phyloP scores from a whole-genome alignment of 2,888 invertebrate genomes.

The Meganola albula region DNA sequence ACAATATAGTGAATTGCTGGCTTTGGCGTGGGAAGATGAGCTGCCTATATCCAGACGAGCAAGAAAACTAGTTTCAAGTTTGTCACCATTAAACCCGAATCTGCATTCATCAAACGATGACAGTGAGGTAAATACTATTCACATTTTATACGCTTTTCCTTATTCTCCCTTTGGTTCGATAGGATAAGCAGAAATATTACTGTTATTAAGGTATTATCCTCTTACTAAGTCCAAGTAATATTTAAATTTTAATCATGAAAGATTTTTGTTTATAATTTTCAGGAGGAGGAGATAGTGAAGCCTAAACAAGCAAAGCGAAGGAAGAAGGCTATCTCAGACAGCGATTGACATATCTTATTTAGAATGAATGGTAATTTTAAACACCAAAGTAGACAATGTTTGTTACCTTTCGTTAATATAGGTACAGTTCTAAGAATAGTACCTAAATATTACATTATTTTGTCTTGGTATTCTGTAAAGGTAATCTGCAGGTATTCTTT shows the following conservation, averaged over 20 bases:
- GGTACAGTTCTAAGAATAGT: too few species aligned
- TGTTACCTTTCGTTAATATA: too few species aligned
- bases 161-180: too few species aligned
- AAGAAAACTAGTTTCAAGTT: constrained; percentile 79
- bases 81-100: constrained; percentile 75
- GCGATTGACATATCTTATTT: constrained; percentile 86
- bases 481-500: too few species aligned
- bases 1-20: constrained; percentile 93
- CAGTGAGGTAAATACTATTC: constrained; percentile 83
- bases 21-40: constrained; percentile 93
- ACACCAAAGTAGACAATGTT: constrained; percentile 75
- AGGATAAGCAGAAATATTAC: too few species aligned
- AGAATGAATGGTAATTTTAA: constrained; percentile 59
- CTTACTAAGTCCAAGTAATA: too few species aligned
- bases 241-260: too few species aligned
- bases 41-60: constrained; percentile 80
- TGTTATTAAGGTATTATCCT: too few species aligned
- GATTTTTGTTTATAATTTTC: constrained; percentile 25
- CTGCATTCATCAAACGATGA: constrained; percentile 85
- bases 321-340: constrained; percentile 94
- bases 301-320: constrained; percentile 94
- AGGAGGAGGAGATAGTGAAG: constrained; percentile 94
- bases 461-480: too few species aligned
- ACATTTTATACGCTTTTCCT: too few species aligned
- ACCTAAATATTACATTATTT: too few species aligned